Evolutionary conservation across 92 coral and sea anemone species (phyloP).

Genomic region (Porites cylindrica): DNA sequence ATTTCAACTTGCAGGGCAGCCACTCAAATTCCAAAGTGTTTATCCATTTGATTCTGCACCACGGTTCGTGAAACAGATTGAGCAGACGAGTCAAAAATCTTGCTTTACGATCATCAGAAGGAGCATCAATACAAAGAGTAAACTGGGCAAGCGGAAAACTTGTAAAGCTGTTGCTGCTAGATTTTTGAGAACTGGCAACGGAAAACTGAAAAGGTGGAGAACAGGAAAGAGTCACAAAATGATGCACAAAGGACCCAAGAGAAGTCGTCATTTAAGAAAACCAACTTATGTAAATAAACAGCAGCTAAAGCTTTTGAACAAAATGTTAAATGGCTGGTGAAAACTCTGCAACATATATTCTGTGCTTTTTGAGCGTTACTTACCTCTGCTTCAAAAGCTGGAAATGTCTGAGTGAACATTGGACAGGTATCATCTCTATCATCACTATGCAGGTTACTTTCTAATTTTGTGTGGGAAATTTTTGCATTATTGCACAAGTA

Average conservation of each 20-base stretch:
- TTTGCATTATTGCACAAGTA: too few species aligned
- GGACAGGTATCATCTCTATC: too few species aligned
- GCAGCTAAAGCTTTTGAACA: constrained; percentile 88
- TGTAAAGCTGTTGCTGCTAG: constrained; percentile 97
- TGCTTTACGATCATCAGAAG: background rate
- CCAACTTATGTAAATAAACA: constrained; percentile 86
- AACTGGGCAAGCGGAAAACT: constrained; percentile 93
- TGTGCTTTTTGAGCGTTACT: background rate
- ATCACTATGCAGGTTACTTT: too few species aligned
- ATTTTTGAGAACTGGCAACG: constrained; percentile 91
- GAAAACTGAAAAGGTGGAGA: constrained; percentile 92
- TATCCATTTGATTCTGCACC: background rate
- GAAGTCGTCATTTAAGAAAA: constrained; percentile 84
- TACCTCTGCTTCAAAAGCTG: too few species aligned
- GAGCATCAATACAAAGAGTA: constrained; percentile 70
- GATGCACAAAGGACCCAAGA: constrained; percentile 85
- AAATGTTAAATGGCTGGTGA: constrained; percentile 97
- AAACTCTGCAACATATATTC: background rate
- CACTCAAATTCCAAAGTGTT: background rate
- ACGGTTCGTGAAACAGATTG: background rate
- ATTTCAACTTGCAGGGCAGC: background rate
- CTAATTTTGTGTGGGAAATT: too few species aligned
- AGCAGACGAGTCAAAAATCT: background rate
- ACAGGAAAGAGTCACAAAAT: constrained; percentile 88
- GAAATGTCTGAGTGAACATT: too few species aligned